phyloP scores from a whole-genome alignment of 1,140 invertebrate genomes.

The Probaryconus sp. region DNA sequence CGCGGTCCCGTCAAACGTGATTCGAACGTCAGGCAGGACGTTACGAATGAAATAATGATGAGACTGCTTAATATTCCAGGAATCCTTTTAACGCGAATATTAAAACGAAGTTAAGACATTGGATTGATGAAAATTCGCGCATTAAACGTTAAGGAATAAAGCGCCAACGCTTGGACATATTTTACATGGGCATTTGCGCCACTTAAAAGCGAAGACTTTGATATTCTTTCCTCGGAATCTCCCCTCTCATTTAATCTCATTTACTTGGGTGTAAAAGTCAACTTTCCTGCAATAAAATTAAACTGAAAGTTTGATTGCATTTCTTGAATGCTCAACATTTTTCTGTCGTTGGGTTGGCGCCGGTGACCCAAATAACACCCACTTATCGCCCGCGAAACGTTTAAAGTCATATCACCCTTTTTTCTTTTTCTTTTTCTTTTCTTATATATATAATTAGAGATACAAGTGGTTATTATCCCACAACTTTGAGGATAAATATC shows the following conservation, averaged over 20 bases:
- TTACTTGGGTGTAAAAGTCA: slow-evolving; percentile 30
- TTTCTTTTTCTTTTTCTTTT: no score
- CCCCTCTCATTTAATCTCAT: slow-evolving; percentile 39
- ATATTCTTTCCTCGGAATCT: slow-evolving; percentile 37
- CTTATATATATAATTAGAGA: slow-evolving; percentile 46
- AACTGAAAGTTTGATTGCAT: slow-evolving; percentile 54
- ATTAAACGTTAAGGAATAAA: background rate
- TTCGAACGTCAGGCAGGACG: slow-evolving; percentile 14
- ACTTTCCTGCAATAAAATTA: slow-evolving; percentile 46
- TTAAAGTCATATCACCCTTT: slow-evolving; percentile 32
- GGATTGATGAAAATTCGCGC: slow-evolving; percentile 12
- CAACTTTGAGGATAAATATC: no score
- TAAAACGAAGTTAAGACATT: slow-evolving; percentile 27
- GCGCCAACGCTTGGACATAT: slow-evolving; percentile 7
- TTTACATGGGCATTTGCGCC: slow-evolving; percentile 2
- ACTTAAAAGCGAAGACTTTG: slow-evolving; percentile 10
- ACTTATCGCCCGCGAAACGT: slow-evolving; percentile 29
- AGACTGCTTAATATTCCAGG: slow-evolving; percentile 20
- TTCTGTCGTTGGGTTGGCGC: slow-evolving; percentile 17
- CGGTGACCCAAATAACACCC: slow-evolving; percentile 41
- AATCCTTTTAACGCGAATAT: slow-evolving; percentile 21
- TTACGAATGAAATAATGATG: slow-evolving; percentile 27
- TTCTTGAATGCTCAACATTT: slow-evolving; percentile 44
- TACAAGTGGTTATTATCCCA: no score
- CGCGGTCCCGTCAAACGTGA: slow-evolving; percentile 20